These are phyloP conservation scores for Cryptophagus acutangulus DNA, from an alignment of 2,888 invertebrate species.

Conservation along the genomic window DNA sequence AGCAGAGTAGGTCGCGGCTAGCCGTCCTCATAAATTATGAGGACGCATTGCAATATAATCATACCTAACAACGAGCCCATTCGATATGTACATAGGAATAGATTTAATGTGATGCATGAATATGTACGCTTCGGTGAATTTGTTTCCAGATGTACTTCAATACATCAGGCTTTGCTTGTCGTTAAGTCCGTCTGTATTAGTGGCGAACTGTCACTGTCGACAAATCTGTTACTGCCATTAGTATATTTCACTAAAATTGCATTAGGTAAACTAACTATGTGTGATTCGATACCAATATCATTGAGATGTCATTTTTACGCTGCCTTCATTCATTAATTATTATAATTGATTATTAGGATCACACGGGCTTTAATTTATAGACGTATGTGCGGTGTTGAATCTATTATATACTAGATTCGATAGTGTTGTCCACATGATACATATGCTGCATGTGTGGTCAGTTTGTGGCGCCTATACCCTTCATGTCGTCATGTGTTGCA, in stretches of 20 bases:
- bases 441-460: conserved; percentile 12
- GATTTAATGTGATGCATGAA: conserved; percentile 22
- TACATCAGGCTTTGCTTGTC: conserved; percentile 45
- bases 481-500: conserved; percentile 7
- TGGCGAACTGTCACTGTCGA: conserved; percentile 41
- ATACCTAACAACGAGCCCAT: too few relatives aligned
- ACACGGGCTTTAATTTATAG: too few relatives aligned
- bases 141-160: conserved; percentile 41
- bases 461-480: conserved; percentile 5
- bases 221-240: conserved; percentile 47
- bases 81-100: background rate
- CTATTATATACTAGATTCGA: conserved; percentile 17
- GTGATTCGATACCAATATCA: too few relatives aligned
- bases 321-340: too few relatives aligned
- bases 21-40: conserved; percentile 36
- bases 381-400: too few relatives aligned
- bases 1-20: conserved; percentile 33
- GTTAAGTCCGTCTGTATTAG: conserved; percentile 46
- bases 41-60: conserved; percentile 25
- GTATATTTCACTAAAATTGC: conserved; percentile 46
- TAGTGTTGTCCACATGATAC: conserved; percentile 20
- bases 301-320: too few relatives aligned
- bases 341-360: too few relatives aligned
- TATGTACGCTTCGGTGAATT: conserved; percentile 33
- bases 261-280: too few relatives aligned